Base-by-base conservation (phyloP, 2,113 vertebrate species). In the Neodontobutis hainanensis region DNA sequence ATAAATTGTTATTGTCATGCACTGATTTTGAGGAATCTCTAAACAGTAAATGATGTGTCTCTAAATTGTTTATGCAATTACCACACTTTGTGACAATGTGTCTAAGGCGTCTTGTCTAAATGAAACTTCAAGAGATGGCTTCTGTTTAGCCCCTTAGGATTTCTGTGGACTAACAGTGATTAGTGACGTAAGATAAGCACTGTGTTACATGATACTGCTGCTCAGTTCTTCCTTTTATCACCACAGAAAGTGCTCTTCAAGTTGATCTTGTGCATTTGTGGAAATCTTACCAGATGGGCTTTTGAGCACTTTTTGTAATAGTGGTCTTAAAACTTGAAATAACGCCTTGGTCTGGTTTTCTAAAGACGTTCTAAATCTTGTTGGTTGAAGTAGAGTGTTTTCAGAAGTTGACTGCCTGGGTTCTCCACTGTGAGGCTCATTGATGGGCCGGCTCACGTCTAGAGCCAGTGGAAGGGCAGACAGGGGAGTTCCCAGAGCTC, bases 401-500 rank as follows among this genome's bases (percentile, higher is more conserved):
- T n/a, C 40, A 36, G 56, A 61, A 38, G 11, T n/a, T 34, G 0
- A 49, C 48, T 34, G 46, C 42, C 42, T 16, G 63, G 15, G 19
- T 16, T 8, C 43, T 73, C 32, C 51, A 64, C 51, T 44, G 19
- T 35, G 43, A 11, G 43, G 68, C 68, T 80, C 61, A 81, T 68
- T 80, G 44, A 77, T 27, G 8, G 63, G 11, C 68, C 40, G 3
- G 52, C 66, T 76, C 72, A 72, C 36, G 16, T 76, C 77, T 68
- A 34, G 57, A 68, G 56, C 45, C 32, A 16, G 64, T 60, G 44
- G 45, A 67, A 82, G 71, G 49, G 43, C 55, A 76, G 75, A 52
- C 55, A 11, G 64, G 64, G 59, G 60, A 52, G 48, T 55, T 64
- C 44, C 68, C 62, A 42, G 46, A 58, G 68, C 67, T 63, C 15